phyloP scores from a whole-genome alignment of 2,113 vertebrate species.

The Sarotherodon lohbergeri region DNA sequence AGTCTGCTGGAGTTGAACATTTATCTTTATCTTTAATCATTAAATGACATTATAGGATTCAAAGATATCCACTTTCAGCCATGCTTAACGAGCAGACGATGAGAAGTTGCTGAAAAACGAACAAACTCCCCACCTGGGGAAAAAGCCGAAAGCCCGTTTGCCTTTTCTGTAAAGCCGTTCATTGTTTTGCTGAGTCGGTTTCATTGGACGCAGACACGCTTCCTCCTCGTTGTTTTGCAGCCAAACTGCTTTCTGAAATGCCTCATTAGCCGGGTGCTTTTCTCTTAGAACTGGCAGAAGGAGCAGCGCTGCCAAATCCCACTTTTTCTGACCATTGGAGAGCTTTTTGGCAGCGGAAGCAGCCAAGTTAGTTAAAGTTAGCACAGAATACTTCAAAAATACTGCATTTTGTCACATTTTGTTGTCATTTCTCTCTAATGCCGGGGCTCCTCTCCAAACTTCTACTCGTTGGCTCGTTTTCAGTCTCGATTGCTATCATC shows the following conservation, averaged over 20 bases:
- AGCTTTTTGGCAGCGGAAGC: background rate
- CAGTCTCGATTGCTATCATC: background rate
- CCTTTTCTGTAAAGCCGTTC: background rate
- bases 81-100: background rate
- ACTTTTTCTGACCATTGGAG: background rate
- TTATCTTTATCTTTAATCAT: background rate
- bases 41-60: background rate
- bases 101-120: background rate
- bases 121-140: background rate
- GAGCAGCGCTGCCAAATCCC: background rate
- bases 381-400: background rate
- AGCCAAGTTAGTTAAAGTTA: background rate
- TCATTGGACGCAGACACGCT: background rate
- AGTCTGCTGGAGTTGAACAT: background rate
- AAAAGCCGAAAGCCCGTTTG: background rate
- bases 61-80: background rate
- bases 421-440: background rate
- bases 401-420: background rate
- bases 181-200: background rate
- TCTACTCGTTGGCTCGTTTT: background rate
- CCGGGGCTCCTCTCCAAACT: background rate
- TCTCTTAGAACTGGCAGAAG: background rate
- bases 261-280: background rate
- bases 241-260: background rate
- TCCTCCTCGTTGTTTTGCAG: background rate